Base-by-base conservation (phyloP, 2,113 vertebrate genomes). In the Hippoglossus stenolepis region DNA sequence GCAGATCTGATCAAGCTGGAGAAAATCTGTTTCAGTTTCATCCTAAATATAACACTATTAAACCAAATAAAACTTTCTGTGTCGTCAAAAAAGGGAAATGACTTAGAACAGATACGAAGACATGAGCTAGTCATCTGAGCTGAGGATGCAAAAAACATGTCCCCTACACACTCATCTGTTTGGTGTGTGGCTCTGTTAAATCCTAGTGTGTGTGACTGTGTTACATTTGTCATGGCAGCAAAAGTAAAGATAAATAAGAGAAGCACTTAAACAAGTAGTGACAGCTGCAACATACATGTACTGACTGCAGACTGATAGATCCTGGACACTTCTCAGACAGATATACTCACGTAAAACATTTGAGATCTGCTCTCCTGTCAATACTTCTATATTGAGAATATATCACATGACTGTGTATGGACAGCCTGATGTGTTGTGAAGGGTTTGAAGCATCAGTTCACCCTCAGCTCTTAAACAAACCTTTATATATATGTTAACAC, bases 121-220 rank as follows among this genome's bases (percentile, higher is more conserved):
- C 73, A 71, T 35, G 23, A 71, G 75, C 73, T 47, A 23, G 73
- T 82, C 66, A 84, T 72, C 45, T 89, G 70, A 73, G 65, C 74
- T 74, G 65, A 83, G 18, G 11, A 24, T 47, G 57, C 57, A 71
- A 64, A 84, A 74, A 67, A 11, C 5, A 23, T n/a, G 31, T 31
- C 31, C 31, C 31, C 5, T 31, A 11, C 24, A 14, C 12, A 58
- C 23, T 51, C 13, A 26, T 26, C 24, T 26, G 57, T 58, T 58
- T 57, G 3, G 21, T 23, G 54, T 51, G 47, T 14, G 43, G 47
- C 47, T 51, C 17, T 51, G 12, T 51, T 6, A 18, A 51, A 20
- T 13, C 23, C 1, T 5, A 57, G 3, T 15, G 21, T 57, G 21
- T 57, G 56, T 57, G 56, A 18, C 13, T 18, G 17, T 53, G 4